Base-by-base conservation (phyloP, 2,888 invertebrate genomes). In the Monochamus alternatus region DNA sequence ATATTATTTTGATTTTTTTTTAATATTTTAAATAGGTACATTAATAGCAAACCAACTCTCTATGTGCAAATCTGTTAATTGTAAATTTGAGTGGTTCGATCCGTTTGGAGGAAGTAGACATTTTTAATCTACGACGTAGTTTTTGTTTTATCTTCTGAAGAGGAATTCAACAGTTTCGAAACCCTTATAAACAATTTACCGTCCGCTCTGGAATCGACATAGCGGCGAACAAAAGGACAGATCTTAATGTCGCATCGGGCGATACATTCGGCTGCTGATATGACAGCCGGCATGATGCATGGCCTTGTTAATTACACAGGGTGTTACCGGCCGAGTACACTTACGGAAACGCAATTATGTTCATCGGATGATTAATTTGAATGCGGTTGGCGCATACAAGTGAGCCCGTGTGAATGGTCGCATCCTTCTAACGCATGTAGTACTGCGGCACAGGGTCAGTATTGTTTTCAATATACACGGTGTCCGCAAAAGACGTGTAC, bases 331-430 rank as follows among this genome's bases (percentile, higher is more conserved):
- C 80, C 82, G 82, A 85, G 81, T 84, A 84, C 85, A 86, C 86
- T 87, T 86, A 86, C 85, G 86, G 86, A 86, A 86, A 86, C 84
- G 86, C 86, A 87, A 87, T 87, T 86, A 87, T 86, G 85, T 85
- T 85, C 80, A 82, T 81, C 82, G 84, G 82, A 85, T 87, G 87
- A 87, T 86, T 87, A 86, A 87, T 87, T 84, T 85, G 85, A 84
- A 84, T 84, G 85, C 80, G 84, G 85, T 84, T 81, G 80, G 80
- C 81, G 78, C 78, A 72, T 81, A 82, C 82, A 80, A 80, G 80
- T 82, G 80, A 79, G 80, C 69, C 65, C 82, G 78, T 78, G 81
- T 80, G 82, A 82, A 78, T 80, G 74, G 74, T 75, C 62, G 52
- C 73, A 74, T 60, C 75, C 75, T 68, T 74, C 76, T 71, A 72